A percentile compares a stretch with the other conserved stretches of the same genome.
Evolutionary conservation across 1,140 invertebrate genomes (phyloP).

Genomic region (Phthorimaea operculella): DNA sequence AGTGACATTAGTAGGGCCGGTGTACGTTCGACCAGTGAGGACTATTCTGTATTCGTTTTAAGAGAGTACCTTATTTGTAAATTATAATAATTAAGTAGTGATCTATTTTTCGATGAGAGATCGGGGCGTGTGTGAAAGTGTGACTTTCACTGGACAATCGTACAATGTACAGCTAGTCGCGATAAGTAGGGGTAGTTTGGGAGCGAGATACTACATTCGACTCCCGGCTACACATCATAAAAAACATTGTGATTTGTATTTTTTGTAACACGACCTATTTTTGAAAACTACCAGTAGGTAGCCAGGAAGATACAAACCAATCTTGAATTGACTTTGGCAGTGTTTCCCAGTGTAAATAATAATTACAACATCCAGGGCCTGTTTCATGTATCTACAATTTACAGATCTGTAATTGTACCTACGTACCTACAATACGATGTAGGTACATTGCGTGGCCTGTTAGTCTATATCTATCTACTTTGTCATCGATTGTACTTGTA

Average conservation of each 20-base stretch:
- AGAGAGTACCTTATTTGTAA: slow-evolving; percentile 65
- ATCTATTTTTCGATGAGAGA: slow-evolving; percentile 61
- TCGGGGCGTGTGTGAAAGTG: slow-evolving; percentile 50
- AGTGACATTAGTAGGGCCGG: slow-evolving; percentile 49
- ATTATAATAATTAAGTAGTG: slow-evolving; percentile 63
- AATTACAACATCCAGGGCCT: too few relatives aligned
- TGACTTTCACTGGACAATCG: slow-evolving; percentile 51
- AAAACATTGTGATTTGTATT: slow-evolving; percentile 51
- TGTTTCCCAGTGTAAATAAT: too few relatives aligned
- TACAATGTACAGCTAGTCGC: slow-evolving; percentile 63
- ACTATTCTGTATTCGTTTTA: slow-evolving; percentile 58
- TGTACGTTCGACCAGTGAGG: slow-evolving; percentile 52
- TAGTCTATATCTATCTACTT: too few relatives aligned
- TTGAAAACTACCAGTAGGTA: too few relatives aligned
- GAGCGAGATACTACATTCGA: not conserved
- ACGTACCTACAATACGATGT: too few relatives aligned
- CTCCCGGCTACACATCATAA: slow-evolving; percentile 28
- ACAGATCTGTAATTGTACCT: too few relatives aligned
- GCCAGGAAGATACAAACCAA: too few relatives aligned
- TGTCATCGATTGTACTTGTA: too few relatives aligned
- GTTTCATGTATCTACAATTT: too few relatives aligned
- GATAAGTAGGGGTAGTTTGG: slow-evolving; percentile 25
- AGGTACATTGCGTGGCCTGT: too few relatives aligned
- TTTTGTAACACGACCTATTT: slow-evolving; percentile 16
- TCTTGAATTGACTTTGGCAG: too few relatives aligned